Evolutionary conservation across 2,797 vertebrate genomes (phyloP), one percentile per base, ranked within the genome.

Genomic region (Distichodus sexfasciatus): DNA sequence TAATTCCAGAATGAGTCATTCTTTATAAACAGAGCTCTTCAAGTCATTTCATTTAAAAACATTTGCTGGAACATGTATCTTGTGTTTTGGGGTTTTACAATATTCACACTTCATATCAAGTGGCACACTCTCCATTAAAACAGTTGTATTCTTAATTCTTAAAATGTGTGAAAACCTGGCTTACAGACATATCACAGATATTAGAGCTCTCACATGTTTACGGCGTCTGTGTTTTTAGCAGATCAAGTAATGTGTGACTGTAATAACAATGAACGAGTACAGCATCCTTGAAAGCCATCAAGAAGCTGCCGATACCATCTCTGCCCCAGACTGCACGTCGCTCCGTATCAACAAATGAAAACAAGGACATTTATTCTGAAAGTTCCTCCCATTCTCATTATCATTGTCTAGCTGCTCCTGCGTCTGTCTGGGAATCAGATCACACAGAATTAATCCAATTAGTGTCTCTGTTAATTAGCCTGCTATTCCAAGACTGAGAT

Each of bases 401-500:
- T 70, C 61, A 47, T 71, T 71, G 66, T 65, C 59, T 72, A 23
- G 35, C 41, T 60, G 28, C 67, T 61, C 58, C 41, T 65, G 68
- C 71, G 53, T 76, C 70, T 73, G 60, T 55, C 44, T 74, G 64
- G 71, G 64, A 76, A 67, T 76, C 71, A 74, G 74, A 79, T 76
- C 64, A 72, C 33, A 64, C 63, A 71, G 71, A 79, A 76, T 76
- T 79, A 76, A 76, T 76, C 74, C 71, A 76, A 79, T 76, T 79
- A 76, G 67, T 74, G 68, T 76, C 64, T 66, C 60, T 71, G 77
- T 69, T 71, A 79, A 79, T 79, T 76, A 79, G 68, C 35, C 41
- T 76, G 71, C 77, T 76, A 79, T 79, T 79, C 71, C 68, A 78
- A 78, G 69, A 75, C 69, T 59, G 50, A 71, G 59, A 79, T 74